These are phyloP conservation scores for Microchirus variegatus DNA, from an alignment of 2,797 vertebrate species.

Conservation along the genomic window DNA sequence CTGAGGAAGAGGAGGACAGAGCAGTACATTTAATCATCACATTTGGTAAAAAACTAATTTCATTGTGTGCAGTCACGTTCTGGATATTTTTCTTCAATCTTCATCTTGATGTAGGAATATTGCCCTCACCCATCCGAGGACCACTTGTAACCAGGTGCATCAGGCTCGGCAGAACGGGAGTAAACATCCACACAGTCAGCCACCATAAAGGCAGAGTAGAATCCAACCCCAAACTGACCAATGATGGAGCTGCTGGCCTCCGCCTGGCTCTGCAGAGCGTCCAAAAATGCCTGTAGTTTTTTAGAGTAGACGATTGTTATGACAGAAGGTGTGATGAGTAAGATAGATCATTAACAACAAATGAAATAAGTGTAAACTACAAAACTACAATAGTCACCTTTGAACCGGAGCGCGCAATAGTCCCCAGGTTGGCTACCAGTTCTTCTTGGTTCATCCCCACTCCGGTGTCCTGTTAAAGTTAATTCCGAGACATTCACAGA, in stretches of 20 bases:
- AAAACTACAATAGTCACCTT: constrained; percentile 87
- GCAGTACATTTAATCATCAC: neutral
- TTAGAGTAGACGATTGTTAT: neutral
- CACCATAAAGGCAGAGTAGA: constrained; percentile 98
- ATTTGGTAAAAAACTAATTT: neutral
- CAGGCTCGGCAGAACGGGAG: constrained; percentile 81
- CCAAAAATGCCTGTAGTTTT: constrained; percentile 87
- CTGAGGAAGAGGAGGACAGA: constrained; percentile 64
- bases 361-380: neutral
- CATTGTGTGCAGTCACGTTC: neutral
- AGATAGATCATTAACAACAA: neutral
- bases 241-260: constrained; percentile 94
- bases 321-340: neutral
- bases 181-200: constrained; percentile 93
- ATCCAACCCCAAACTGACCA: constrained; percentile 98
- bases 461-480: constrained; percentile 88
- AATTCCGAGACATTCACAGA: neutral
- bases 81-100: neutral
- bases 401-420: constrained; percentile 95
- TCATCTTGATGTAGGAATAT: neutral
- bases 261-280: constrained; percentile 88
- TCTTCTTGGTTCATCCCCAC: constrained; percentile 95
- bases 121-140: constrained; percentile 90
- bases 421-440: constrained; percentile 91
- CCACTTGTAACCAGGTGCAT: constrained; percentile 89